These are phyloP conservation scores for Gymnogyps californianus DNA, from an alignment of 2,113 vertebrate genomes.

Conservation along the genomic window DNA sequence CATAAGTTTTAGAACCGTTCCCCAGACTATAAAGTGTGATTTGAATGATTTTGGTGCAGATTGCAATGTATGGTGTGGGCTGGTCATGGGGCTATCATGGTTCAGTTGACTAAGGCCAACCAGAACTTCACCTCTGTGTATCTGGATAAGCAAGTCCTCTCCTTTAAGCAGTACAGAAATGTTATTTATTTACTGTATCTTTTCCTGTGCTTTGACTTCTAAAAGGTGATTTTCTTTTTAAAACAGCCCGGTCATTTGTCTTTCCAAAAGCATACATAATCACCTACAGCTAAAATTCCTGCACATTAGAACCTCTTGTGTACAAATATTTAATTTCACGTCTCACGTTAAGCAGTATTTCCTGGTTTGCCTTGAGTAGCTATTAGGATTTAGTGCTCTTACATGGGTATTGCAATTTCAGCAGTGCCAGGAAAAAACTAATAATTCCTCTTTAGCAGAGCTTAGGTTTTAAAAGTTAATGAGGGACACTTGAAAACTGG, in stretches of 20 bases:
- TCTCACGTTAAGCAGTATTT: background rate
- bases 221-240: background rate
- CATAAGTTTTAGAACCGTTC: background rate
- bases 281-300: background rate
- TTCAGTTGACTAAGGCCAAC: background rate
- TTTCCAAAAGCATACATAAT: background rate
- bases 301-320: background rate
- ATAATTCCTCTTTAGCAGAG: constrained; percentile 46
- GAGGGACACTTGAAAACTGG: constrained; percentile 64
- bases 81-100: background rate
- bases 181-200: background rate
- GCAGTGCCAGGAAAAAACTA: constrained; percentile 63
- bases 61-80: background rate
- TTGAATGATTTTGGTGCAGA: background rate
- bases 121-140: background rate
- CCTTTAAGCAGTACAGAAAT: background rate
- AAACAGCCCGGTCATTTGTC: background rate
- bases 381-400: constrained; percentile 23
- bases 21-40: background rate
- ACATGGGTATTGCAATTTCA: constrained; percentile 19
- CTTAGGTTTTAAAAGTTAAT: constrained; percentile 61
- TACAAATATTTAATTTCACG: background rate
- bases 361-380: constrained; percentile 14
- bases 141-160: background rate
- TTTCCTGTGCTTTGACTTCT: background rate